A percentile compares a stretch with the other conserved stretches of the same genome.
Conservation (phyloP, 53 echinoderm and acorn worm species). For the Temnopleurus reevesii region DNA sequence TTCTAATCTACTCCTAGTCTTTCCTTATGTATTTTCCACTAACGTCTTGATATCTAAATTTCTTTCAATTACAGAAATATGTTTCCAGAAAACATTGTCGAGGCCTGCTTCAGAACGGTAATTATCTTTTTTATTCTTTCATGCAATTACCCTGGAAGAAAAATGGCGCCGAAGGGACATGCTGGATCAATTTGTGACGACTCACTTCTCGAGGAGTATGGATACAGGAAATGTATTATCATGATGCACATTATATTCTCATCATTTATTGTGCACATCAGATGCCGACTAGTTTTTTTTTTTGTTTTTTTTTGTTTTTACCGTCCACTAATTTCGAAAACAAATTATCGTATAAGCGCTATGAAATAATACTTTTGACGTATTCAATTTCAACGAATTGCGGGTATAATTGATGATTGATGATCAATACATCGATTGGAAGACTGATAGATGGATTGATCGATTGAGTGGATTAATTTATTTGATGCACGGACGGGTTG, state of each 20-base stretch:
- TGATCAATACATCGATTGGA: background rate
- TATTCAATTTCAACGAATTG: too few relatives aligned
- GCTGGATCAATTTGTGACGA: background rate
- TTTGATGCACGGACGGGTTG: too few relatives aligned
- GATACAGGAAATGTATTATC: background rate
- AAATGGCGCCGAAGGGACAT: background rate
- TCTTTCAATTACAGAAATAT: conserved; percentile 76
- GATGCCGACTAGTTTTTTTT: too few relatives aligned
- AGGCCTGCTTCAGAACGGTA: conserved; percentile 97
- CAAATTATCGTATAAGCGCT: too few relatives aligned
- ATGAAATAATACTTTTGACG: too few relatives aligned
- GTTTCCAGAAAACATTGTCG: conserved; percentile 96
- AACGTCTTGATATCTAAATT: background rate
- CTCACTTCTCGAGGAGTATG: background rate
- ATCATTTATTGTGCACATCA: too few relatives aligned
- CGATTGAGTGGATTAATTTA: background rate
- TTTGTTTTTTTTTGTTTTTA: too few relatives aligned
- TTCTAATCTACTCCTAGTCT: too few relatives aligned
- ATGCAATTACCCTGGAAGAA: background rate
- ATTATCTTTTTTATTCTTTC: conserved; percentile 52
- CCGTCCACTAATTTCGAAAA: too few relatives aligned
- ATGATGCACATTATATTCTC: too few relatives aligned
- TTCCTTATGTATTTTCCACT: background rate
- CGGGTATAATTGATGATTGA: too few relatives aligned
- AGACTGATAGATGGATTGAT: background rate